phyloP scores from a whole-genome alignment of 53 echinoderm and acorn worm species.

The Paelopatides confundens region DNA sequence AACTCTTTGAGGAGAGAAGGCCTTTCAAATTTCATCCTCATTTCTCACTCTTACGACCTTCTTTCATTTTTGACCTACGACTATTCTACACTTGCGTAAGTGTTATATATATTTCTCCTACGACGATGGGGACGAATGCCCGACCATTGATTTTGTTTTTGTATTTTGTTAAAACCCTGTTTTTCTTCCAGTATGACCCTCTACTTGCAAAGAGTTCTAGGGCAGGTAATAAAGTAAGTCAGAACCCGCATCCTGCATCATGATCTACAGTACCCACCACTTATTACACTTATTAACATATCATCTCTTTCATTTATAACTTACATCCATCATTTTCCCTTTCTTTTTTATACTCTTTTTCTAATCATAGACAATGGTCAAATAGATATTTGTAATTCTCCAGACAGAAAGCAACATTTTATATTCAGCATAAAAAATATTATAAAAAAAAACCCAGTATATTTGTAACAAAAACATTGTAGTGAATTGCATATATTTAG shows the following conservation, averaged over 20 bases:
- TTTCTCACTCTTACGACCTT: not conserved
- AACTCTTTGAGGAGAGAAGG: no score
- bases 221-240: constrained; percentile 43
- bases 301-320: not conserved
- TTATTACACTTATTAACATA: not conserved
- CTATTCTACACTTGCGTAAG: no score
- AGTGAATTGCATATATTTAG: no score
- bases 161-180: not conserved
- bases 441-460: no score
- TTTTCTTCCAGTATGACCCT: constrained; percentile 62
- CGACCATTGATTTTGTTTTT: not conserved
- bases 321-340: not conserved
- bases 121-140: not conserved
- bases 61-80: not conserved
- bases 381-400: no score
- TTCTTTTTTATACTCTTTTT: not conserved
- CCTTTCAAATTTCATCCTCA: no score
- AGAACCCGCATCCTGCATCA: not conserved
- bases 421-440: no score
- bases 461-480: no score
- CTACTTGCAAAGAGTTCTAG: constrained; percentile 44
- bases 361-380: no score
- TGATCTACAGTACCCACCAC: not conserved
- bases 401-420: no score
- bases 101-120: no score